Evolutionary conservation across 2,113 vertebrate genomes (phyloP), one percentile per base, ranked within the genome.

Genomic region (Ramphastos sulfuratus): DNA sequence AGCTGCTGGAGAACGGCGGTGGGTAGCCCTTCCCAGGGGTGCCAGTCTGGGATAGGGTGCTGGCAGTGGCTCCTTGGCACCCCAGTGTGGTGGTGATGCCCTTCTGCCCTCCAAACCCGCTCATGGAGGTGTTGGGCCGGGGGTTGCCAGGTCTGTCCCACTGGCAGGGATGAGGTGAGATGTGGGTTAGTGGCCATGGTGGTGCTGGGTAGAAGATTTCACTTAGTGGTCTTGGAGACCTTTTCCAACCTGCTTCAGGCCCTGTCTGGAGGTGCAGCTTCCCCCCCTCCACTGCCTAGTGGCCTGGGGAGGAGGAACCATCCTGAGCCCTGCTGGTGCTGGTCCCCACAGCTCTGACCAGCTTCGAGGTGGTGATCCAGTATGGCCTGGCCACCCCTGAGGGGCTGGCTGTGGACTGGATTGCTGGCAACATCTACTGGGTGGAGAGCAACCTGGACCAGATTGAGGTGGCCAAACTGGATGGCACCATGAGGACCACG

Each of bases 391-490:
- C 99, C 56, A 99, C 99, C 2, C 99, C 99, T 0, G 99, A 99
- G 95, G 99, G 99, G 6, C 97, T 99, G 91, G 99, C 99, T 0
- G 99, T 99, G 56, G 99, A 99, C 97, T 99, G 99, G 99, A 99
- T 99, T 3, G 99, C 99, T 4, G 99, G 99, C 85, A 99, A 99
- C 96, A 99, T 99, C 97, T 99, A 99, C 97, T 99, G 99, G 99
- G 99, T 99, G 72, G 99, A 99, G 97, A 99, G 99, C 94, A 99
- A 99, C 97, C 97, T 99, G 96, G 99, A 99, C 96, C 99, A 99
- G 97, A 99, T 99, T 3, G 99, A 99, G 90, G 99, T 99, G 96
- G 99, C 99, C 95, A 99, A 98, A 94, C 97, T 99, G 92, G 98
- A 99, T 0, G 99, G 99, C 58, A 99, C 98, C 86, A 99, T 99